These are phyloP conservation scores for Chloropsis hardwickii DNA, from an alignment of 2,113 vertebrate species.

Conservation along the genomic window DNA sequence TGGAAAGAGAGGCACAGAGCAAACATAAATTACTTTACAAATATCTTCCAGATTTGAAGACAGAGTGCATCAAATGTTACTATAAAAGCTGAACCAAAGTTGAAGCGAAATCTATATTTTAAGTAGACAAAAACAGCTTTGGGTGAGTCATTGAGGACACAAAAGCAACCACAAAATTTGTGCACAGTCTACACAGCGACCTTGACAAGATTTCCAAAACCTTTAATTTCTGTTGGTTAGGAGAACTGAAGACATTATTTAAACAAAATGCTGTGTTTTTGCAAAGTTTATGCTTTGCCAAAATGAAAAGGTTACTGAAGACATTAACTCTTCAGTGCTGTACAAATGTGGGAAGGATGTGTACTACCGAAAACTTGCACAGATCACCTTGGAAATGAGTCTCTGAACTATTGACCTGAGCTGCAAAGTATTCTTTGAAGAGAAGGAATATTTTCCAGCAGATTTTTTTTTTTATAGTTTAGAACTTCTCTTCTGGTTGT, in stretches of 20 bases:
- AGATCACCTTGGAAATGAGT: background rate
- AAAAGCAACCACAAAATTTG: constrained; percentile 60
- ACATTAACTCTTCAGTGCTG: background rate
- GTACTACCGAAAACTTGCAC: background rate
- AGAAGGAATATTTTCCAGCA: background rate
- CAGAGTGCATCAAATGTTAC: background rate
- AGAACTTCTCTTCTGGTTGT: background rate
- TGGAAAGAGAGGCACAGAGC: background rate
- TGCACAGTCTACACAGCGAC: constrained; percentile 45
- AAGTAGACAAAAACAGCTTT: constrained; percentile 51
- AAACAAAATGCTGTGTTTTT: constrained; percentile 38
- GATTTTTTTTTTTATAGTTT: background rate
- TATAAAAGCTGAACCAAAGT: background rate
- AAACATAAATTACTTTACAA: constrained; percentile 8
- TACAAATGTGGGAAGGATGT: background rate
- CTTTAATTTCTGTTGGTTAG: constrained; percentile 69
- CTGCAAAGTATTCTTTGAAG: background rate
- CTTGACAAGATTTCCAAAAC: constrained; percentile 52
- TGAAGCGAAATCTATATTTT: constrained; percentile 65
- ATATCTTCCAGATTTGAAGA: background rate
- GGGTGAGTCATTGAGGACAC: constrained; percentile 57
- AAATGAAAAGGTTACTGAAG: background rate
- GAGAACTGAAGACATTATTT: constrained; percentile 52
- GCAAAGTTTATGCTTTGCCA: background rate
- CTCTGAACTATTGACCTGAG: background rate